phyloP scores from a whole-genome alignment of 2,888 invertebrate genomes.

The Drosophila greeni region DNA sequence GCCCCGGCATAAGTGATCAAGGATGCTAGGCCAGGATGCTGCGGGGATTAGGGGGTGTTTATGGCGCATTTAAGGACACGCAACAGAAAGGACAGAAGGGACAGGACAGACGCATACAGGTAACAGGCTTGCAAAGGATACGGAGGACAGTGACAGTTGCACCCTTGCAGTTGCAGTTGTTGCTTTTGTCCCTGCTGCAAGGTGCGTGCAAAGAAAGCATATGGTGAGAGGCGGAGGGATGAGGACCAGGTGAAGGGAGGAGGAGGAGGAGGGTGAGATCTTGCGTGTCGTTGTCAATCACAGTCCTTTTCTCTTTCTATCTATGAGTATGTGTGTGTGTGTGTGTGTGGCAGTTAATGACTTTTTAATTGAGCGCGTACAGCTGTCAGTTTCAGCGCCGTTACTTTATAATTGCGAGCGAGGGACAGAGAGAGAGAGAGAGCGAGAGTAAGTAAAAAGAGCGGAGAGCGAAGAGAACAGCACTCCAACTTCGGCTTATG shows the following conservation, averaged over 20 bases:
- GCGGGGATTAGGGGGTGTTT: conserved; percentile 16
- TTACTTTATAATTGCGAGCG: conserved; percentile 63
- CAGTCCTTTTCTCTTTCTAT: conserved; percentile 36
- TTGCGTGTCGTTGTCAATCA: conserved; percentile 69
- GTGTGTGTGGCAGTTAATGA: conserved; percentile 58
- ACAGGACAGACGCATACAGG: conserved; percentile 10
- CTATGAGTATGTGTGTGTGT: conserved; percentile 1
- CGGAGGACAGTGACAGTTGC: conserved; percentile 14
- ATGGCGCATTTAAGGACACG: conserved; percentile 23
- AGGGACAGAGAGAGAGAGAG: conserved; percentile 9
- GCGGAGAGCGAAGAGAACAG: conserved; percentile 1
- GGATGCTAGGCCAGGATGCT: not conserved
- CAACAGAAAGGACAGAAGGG: conserved; percentile 6
- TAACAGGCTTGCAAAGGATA: conserved; percentile 2
- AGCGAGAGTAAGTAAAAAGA: not conserved
- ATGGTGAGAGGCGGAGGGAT: not conserved
- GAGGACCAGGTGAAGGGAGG: not conserved
- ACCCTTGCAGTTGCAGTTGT: conserved; percentile 18
- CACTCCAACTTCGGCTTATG: conserved; percentile 49
- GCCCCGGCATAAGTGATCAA: not conserved
- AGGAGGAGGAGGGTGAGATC: conserved; percentile 24
- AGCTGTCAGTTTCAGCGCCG: conserved; percentile 69
- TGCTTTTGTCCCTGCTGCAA: conserved; percentile 55
- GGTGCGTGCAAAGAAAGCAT: conserved; percentile 44
- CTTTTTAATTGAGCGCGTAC: conserved; percentile 72